These are phyloP conservation scores for Syngnathus acus DNA, from an alignment of 2,797 vertebrate species.

Conservation along the genomic window DNA sequence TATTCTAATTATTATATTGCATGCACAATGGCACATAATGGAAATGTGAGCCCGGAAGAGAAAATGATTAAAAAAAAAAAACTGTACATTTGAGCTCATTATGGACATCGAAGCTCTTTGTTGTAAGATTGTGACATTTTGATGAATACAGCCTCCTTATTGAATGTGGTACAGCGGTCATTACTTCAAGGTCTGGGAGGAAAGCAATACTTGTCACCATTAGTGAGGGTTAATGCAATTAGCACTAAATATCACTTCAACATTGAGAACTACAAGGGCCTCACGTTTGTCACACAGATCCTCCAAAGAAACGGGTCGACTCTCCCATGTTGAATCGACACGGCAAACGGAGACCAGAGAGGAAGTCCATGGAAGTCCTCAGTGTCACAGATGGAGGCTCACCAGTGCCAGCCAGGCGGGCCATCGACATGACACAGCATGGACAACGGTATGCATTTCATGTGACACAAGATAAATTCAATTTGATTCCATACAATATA, in stretches of 20 bases:
- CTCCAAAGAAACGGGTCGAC: slow-evolving; percentile 87
- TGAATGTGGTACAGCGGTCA: slow-evolving; percentile 42
- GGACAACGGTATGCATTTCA: slow-evolving; percentile 80
- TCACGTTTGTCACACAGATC: slow-evolving; percentile 44
- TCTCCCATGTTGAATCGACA: slow-evolving; percentile 96
- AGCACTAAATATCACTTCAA: slow-evolving; percentile 27
- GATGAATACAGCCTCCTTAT: slow-evolving; percentile 49
- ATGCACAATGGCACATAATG: too few relatives aligned
- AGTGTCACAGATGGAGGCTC: slow-evolving; percentile 96
- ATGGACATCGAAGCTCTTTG: slow-evolving; percentile 12
- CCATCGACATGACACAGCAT: slow-evolving; percentile 92
- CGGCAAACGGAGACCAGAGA: slow-evolving; percentile 91
- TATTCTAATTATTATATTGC: too few relatives aligned
- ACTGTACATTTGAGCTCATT: slow-evolving; percentile 17
- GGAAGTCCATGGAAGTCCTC: slow-evolving; percentile 98
- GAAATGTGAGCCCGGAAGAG: too few relatives aligned
- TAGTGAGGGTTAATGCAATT: slow-evolving; percentile 41
- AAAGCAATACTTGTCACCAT: slow-evolving; percentile 48
- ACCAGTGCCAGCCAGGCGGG: slow-evolving; percentile 88
- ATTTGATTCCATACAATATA: too few relatives aligned
- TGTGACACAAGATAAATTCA: too few relatives aligned
- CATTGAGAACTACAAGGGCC: neutral
- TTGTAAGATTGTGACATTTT: slow-evolving; percentile 32
- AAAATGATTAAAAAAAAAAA: too few relatives aligned
- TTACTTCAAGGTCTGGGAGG: slow-evolving; percentile 48